Base-by-base conservation (phyloP, 2,113 vertebrate species). In the Sprattus sprattus region DNA sequence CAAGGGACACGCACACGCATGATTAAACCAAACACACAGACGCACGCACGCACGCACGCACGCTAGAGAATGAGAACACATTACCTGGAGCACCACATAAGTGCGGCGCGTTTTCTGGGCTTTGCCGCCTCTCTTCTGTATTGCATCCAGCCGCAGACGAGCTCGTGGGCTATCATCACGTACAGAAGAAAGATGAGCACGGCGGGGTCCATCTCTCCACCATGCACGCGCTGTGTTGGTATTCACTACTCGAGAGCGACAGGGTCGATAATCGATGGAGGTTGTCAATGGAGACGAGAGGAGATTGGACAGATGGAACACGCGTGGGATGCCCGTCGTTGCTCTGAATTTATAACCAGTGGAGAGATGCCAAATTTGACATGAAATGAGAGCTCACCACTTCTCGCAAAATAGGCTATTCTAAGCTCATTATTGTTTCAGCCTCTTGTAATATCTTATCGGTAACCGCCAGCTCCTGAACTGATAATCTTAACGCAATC, bases 171-270 rank as follows among this genome's bases (percentile, higher is more conserved):
- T 92, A 98, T 97, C 96, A 97, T 95, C 86, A 97, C 83, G 0
- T 97, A 98, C 15, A 97, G 93, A 0, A 97, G 95, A 88, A 97
- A 96, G 89, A 97, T 97, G 50, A 98, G 96, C 93, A 97, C 92
- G 39, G 95, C 93, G 83, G 96, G 96, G 88, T 98, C 97, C 96
- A 97, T 97, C 0, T 91, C 91, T 18, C 5, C 45, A 52, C 7
- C 67, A 15, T 8, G 32, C 64, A 71, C n/a, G 32, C 75, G 47
- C 64, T 75, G 60, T 2, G 44, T 75, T 57, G 39, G 15, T 45
- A 85, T 83, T 54, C 49, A 80, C 54, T 54, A 0, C n/a, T 2
- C 84, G 81, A 20, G 71, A 44, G 0, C 1, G 83, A 44, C 7
- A 75, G 81, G 82, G 83, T 81, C 44, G 32, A 52, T 57, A 50